Conservation (phyloP, 2,113 vertebrate species). For the Ariopsis seemanni region DNA sequence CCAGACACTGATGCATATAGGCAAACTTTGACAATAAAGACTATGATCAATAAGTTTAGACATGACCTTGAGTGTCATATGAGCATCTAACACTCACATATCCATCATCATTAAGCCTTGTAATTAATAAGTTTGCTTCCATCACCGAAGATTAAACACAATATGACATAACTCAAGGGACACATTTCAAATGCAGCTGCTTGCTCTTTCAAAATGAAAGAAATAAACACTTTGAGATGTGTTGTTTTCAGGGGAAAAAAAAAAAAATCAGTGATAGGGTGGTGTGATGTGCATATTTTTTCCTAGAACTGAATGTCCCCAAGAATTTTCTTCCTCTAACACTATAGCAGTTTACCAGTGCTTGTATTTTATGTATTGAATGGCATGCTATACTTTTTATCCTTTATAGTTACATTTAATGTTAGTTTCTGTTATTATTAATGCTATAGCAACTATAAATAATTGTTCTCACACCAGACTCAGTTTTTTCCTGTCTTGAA, state of each 20-base stretch:
- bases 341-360: too few relatives aligned
- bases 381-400: too few relatives aligned
- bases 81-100: not conserved
- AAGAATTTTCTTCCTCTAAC: not conserved
- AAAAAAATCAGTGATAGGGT: not conserved
- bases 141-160: slow-evolving; percentile 9
- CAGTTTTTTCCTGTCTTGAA: not conserved
- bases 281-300: not conserved
- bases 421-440: too few relatives aligned
- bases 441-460: too few relatives aligned
- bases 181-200: not conserved
- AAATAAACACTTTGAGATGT: not conserved
- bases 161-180: not conserved
- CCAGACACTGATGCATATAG: not conserved
- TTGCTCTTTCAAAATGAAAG: not conserved
- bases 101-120: not conserved
- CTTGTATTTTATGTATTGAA: too few relatives aligned
- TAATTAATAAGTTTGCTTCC: slow-evolving; percentile 20
- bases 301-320: not conserved
- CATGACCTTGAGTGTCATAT: slow-evolving; percentile 12
- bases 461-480: too few relatives aligned
- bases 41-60: slow-evolving; percentile 3
- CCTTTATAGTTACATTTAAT: too few relatives aligned
- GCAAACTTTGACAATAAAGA: not conserved
- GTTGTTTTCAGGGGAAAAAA: too few relatives aligned